Conservation (phyloP, 2,888 invertebrate genomes). For the Trissolcus japonicus region DNA sequence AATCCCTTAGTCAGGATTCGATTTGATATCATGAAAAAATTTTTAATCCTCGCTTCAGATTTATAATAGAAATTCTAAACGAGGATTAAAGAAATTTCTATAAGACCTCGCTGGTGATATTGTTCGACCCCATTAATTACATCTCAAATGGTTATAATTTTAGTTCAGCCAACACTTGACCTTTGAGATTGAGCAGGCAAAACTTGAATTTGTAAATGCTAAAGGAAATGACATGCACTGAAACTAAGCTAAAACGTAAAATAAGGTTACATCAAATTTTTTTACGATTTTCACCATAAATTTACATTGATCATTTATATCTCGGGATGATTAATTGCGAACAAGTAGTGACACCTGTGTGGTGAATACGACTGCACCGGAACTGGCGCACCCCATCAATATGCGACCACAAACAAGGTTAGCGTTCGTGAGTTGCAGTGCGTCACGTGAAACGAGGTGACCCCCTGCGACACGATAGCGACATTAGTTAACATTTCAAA, state of each 20-base stretch:
- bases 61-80: neutral
- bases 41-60: constrained; percentile 1
- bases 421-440: constrained; percentile 37
- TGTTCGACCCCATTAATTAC: no score
- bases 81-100: no score
- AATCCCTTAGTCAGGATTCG: neutral
- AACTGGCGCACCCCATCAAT: constrained; percentile 51
- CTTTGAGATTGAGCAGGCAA: no score
- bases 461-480: constrained; percentile 41
- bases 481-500: constrained; percentile 48
- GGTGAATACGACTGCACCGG: constrained; percentile 36
- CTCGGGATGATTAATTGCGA: constrained; percentile 12
- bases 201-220: no score
- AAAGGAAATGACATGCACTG: no score
- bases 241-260: neutral
- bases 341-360: constrained; percentile 23
- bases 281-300: no score
- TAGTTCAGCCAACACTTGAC: no score
- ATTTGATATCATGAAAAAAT: neutral
- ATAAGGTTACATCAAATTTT: neutral
- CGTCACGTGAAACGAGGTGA: constrained; percentile 50
- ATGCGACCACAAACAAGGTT: constrained; percentile 43
- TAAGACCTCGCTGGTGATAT: no score
- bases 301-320: neutral
- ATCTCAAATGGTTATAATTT: no score